A percentile compares a stretch with the other conserved stretches of the same genome.
Evolutionary conservation across 1,140 invertebrate species (phyloP).

Genomic region (Liolophura sinensis): DNA sequence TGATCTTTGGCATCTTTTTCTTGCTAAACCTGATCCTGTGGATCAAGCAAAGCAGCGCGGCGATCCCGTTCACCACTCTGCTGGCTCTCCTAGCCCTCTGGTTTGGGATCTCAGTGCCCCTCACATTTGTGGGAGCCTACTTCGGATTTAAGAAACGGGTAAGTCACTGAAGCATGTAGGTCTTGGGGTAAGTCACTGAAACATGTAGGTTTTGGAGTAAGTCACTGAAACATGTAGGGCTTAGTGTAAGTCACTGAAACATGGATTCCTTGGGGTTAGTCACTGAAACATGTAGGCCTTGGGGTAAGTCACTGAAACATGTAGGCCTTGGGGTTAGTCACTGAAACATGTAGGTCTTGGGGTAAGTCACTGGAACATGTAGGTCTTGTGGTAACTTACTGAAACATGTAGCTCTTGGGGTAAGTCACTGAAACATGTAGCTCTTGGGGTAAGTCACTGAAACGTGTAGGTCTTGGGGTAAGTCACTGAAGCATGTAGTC

Average conservation of each 20-base stretch:
- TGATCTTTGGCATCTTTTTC: slow-evolving; percentile 95
- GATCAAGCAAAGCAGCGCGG: slow-evolving; percentile 92
- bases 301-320: slow-evolving; percentile 73
- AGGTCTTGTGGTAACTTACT: too few relatives aligned
- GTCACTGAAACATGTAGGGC: slow-evolving; percentile 38
- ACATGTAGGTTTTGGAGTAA: slow-evolving; percentile 67
- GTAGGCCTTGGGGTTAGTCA: slow-evolving; percentile 67
- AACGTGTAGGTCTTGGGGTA: slow-evolving; percentile 66
- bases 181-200: slow-evolving; percentile 69
- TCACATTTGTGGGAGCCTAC: slow-evolving; percentile 97
- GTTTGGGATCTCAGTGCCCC: slow-evolving; percentile 97
- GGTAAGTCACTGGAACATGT: slow-evolving; percentile 68
- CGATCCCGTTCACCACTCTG: slow-evolving; percentile 97
- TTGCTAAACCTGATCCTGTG: slow-evolving; percentile 95
- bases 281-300: too few relatives aligned
- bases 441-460: slow-evolving; percentile 68
- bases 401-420: too few relatives aligned
- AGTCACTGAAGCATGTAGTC: slow-evolving; percentile 52
- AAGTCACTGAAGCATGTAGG: slow-evolving; percentile 56
- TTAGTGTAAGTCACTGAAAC: too few relatives aligned
- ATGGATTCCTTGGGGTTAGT: too few relatives aligned
- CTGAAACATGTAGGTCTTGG: slow-evolving; percentile 51
- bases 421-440: slow-evolving; percentile 63
- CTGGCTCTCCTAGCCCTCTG: slow-evolving; percentile 93
- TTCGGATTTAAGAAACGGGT: slow-evolving; percentile 97